Evolutionary conservation across 2,888 invertebrate species (phyloP).

Genomic region (Incurvaria masculella): DNA sequence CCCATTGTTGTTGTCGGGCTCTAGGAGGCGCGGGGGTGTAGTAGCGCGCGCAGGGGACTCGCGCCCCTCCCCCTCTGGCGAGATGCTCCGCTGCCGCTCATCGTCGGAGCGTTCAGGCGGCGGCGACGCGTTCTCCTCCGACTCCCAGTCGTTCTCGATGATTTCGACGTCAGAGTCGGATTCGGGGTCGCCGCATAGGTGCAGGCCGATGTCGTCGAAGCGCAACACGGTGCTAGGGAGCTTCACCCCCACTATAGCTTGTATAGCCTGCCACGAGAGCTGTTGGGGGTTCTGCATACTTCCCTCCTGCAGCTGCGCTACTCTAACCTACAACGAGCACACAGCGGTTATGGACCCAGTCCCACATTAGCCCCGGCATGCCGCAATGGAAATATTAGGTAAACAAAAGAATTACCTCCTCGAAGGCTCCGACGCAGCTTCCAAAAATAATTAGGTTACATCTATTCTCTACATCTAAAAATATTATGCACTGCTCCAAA

Average conservation of each 20-base stretch:
- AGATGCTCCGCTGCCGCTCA: slow-evolving; percentile 40
- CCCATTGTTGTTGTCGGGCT: slow-evolving; percentile 48
- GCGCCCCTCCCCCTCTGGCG: slow-evolving; percentile 30
- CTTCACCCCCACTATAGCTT: slow-evolving; percentile 56
- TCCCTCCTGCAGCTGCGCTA: slow-evolving; percentile 41
- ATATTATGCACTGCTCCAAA: slow-evolving; percentile 42
- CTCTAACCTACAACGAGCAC: slow-evolving; percentile 55
- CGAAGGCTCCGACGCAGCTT: background rate
- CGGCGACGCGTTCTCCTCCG: slow-evolving; percentile 47
- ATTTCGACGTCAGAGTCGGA: slow-evolving; percentile 54
- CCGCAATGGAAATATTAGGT: slow-evolving; percentile 14
- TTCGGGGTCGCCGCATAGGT: slow-evolving; percentile 48
- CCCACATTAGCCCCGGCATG: slow-evolving; percentile 18
- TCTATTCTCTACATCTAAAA: slow-evolving; percentile 56
- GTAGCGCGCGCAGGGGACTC: slow-evolving; percentile 32
- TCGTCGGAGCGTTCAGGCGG: slow-evolving; percentile 48
- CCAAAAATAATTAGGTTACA: slow-evolving; percentile 38
- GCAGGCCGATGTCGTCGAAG: slow-evolving; percentile 53
- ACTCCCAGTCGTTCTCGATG: slow-evolving; percentile 52
- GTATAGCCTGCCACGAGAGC: slow-evolving; percentile 59
- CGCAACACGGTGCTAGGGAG: slow-evolving; percentile 51
- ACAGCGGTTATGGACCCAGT: slow-evolving; percentile 35
- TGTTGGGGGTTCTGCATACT: slow-evolving; percentile 59
- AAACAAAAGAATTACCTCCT: slow-evolving; percentile 29
- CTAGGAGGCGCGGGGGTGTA: slow-evolving; percentile 42